A percentile compares a stretch with the other conserved stretches of the same genome.
phyloP scores from a whole-genome alignment of 23 tunicate species.

The Styela clava region DNA sequence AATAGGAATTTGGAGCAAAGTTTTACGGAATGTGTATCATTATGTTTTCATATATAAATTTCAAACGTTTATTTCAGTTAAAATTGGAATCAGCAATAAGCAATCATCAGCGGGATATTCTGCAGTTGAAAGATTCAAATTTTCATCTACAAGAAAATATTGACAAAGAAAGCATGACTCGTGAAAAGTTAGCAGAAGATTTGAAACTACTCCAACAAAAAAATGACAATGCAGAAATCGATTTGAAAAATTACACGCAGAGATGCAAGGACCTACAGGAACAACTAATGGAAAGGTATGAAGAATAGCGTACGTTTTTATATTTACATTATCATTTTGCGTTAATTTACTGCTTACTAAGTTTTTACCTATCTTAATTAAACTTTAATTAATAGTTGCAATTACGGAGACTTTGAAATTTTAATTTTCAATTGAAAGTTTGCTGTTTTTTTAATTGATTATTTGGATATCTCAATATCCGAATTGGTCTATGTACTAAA shows the following conservation, averaged over 20 bases:
- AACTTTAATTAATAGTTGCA: too few relatives aligned
- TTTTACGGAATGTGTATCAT: too few relatives aligned
- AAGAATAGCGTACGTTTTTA: background rate
- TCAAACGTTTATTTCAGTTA: conserved; percentile 39
- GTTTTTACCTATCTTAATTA: too few relatives aligned
- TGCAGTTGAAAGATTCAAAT: conserved; percentile 51
- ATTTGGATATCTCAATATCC: too few relatives aligned
- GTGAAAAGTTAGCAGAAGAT: background rate
- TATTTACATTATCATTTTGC: too few relatives aligned
- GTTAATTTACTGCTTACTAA: too few relatives aligned
- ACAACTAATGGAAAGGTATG: conserved; percentile 56
- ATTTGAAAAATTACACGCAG: conserved; percentile 27
- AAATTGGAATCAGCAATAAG: conserved; percentile 40
- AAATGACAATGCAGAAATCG: conserved; percentile 23
- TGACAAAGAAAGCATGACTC: background rate
- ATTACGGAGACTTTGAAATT: too few relatives aligned
- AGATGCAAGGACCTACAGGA: conserved; percentile 33
- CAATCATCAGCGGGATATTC: conserved; percentile 9
- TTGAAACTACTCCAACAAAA: background rate
- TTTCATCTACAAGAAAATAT: conserved; percentile 2
- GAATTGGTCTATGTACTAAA: too few relatives aligned
- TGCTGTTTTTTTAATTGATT: too few relatives aligned
- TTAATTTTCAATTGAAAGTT: too few relatives aligned
- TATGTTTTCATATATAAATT: too few relatives aligned
- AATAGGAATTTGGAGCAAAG: too few relatives aligned